Evolutionary conservation across 2,888 invertebrate genomes (phyloP).

Genomic region (Entomobrya proxima): DNA sequence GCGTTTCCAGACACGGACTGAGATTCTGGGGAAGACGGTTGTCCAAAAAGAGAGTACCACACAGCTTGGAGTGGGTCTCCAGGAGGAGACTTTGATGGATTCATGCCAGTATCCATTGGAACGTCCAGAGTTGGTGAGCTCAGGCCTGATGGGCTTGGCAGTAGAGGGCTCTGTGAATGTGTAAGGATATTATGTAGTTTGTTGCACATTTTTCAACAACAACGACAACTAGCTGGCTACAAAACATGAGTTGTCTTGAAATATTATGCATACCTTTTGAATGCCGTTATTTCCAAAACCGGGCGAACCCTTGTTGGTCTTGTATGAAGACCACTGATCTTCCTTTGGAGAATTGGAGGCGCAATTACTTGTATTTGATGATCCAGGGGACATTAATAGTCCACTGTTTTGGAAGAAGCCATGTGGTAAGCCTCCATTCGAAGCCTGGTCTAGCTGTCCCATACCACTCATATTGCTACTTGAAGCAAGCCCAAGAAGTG

Average conservation of each 20-base stretch:
- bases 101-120: constrained; percentile 75
- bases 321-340: constrained; percentile 73
- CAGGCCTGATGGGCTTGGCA: constrained; percentile 76
- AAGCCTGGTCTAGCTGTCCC: constrained; percentile 69
- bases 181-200: neutral
- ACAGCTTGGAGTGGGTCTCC: constrained; percentile 74
- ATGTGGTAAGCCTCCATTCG: constrained; percentile 71
- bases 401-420: constrained; percentile 72
- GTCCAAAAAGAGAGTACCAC: constrained; percentile 75
- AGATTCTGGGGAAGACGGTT: constrained; percentile 74
- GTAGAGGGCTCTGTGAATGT: constrained; percentile 76
- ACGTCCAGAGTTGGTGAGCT: constrained; percentile 74
- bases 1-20: constrained; percentile 73
- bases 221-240: neutral
- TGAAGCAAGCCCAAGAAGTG: constrained; percentile 73
- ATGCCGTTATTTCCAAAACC: constrained; percentile 72
- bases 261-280: constrained; percentile 70
- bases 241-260: neutral
- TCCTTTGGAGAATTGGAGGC: constrained; percentile 68
- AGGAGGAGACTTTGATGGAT: constrained; percentile 73
- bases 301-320: constrained; percentile 64
- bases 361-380: constrained; percentile 56
- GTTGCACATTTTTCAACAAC: neutral
- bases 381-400: constrained; percentile 68
- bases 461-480: constrained; percentile 67